Conservation (phyloP, 2,113 vertebrate genomes). For the Callipepla squamata region DNA sequence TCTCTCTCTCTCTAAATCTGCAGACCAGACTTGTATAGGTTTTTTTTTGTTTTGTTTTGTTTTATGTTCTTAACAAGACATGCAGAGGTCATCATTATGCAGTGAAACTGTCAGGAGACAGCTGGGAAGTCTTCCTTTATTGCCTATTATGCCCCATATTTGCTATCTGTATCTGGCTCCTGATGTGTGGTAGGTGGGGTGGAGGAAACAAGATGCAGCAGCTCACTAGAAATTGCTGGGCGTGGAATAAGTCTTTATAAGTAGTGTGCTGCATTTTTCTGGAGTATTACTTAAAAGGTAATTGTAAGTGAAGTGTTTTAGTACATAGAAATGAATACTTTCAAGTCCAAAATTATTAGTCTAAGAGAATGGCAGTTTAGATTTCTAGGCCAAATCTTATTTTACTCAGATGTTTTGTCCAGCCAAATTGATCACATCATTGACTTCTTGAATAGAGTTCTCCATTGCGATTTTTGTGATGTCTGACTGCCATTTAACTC, state of each 20-base stretch:
- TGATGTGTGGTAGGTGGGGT: constrained; percentile 7
- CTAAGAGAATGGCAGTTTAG: neutral
- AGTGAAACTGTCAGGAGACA: constrained; percentile 58
- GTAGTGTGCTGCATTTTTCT: neutral
- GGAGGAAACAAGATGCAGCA: constrained; percentile 28
- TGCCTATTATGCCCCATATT: constrained; percentile 36
- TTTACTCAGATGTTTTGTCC: neutral
- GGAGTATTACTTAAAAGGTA: neutral
- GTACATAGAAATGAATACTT: neutral
- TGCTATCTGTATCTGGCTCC: constrained; percentile 29
- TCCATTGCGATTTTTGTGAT: neutral
- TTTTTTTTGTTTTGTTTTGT: neutral
- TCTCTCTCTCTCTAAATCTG: neutral
- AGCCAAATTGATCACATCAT: neutral
- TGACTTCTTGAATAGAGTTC: neutral
- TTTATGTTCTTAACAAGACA: neutral
- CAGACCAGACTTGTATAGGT: neutral
- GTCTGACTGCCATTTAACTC: neutral
- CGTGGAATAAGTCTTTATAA: neutral
- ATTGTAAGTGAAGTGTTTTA: neutral
- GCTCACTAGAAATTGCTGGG: neutral
- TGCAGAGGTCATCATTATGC: neutral
- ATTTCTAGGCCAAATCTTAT: neutral
- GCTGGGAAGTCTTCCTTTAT: constrained; percentile 61
- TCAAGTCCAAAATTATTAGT: neutral